phyloP scores from a whole-genome alignment of 92 coral and sea anemone species.

The Blastomussa wellsi region DNA sequence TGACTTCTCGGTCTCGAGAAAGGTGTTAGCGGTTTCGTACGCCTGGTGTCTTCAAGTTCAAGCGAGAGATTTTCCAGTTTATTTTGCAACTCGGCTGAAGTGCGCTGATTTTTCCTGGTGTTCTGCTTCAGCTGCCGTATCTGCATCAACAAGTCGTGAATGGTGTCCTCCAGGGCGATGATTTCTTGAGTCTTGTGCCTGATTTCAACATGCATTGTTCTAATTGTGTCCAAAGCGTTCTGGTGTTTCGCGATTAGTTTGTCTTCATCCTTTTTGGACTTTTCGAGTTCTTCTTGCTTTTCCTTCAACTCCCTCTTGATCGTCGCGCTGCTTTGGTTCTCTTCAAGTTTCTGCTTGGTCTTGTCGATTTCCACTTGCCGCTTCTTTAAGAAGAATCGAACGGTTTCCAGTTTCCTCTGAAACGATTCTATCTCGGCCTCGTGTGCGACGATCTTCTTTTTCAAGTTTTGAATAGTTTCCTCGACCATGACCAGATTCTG shows the following conservation, averaged over 20 bases:
- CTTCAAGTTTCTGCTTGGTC: constrained; percentile 65
- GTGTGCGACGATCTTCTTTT: constrained; percentile 60
- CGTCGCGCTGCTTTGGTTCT: constrained; percentile 53
- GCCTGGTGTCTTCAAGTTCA: constrained; percentile 73
- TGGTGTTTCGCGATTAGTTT: constrained; percentile 72
- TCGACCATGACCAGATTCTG: constrained; percentile 63
- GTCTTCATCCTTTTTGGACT: constrained; percentile 64
- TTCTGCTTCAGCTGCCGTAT: constrained; percentile 68
- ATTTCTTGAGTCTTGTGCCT: constrained; percentile 77
- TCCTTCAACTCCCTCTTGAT: constrained; percentile 77
- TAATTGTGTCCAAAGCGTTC: constrained; percentile 64
- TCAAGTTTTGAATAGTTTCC: constrained; percentile 63
- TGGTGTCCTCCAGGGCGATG: constrained; percentile 73
- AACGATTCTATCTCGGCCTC: constrained; percentile 62
- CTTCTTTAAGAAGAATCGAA: constrained; percentile 79
- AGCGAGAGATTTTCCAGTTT: constrained; percentile 62
- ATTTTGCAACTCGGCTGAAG: constrained; percentile 67
- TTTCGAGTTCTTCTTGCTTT: constrained; percentile 65
- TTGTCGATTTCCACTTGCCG: constrained; percentile 80
- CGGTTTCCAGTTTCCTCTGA: constrained; percentile 77
- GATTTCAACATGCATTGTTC: constrained; percentile 79
- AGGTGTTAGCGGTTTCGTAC: constrained; percentile 76
- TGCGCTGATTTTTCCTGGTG: constrained; percentile 66
- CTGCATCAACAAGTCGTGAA: constrained; percentile 79
- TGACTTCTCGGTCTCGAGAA: constrained; percentile 50